A percentile compares a stretch with the other conserved stretches of the same genome.
phyloP scores from a whole-genome alignment of 2,113 vertebrate genomes.

The Ia io region DNA sequence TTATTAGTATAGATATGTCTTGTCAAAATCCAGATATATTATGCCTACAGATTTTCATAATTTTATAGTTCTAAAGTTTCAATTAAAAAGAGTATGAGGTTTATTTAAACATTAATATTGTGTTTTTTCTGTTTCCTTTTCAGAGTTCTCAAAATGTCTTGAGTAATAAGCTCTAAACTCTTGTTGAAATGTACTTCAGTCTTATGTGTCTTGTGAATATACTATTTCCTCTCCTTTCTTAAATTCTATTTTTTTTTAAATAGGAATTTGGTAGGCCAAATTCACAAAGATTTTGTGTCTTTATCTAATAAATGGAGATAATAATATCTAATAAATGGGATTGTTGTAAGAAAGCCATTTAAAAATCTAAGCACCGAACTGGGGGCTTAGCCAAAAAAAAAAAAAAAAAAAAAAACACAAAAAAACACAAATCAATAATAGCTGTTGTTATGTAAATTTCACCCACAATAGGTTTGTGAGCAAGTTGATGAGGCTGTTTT shows the following conservation, averaged over 20 bases:
- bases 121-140: not conserved
- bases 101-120: not conserved
- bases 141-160: not conserved
- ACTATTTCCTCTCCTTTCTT: not conserved
- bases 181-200: not conserved
- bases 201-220: not conserved
- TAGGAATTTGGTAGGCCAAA: not conserved
- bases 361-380: constrained; percentile 3
- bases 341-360: not conserved
- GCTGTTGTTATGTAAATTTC: not conserved
- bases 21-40: not conserved
- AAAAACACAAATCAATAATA: not conserved
- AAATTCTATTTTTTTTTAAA: not conserved
- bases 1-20: not conserved
- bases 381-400: not conserved
- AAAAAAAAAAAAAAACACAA: constrained; percentile 21
- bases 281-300: not conserved
- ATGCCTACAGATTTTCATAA: not conserved
- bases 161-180: not conserved
- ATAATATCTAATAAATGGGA: not conserved
- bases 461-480: not conserved
- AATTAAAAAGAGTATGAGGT: not conserved
- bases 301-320: not conserved
- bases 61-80: not conserved
- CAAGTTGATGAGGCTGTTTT: constrained; percentile 36